phyloP scores from a whole-genome alignment of 2,113 vertebrate species.

The Halichoerus grypus region DNA sequence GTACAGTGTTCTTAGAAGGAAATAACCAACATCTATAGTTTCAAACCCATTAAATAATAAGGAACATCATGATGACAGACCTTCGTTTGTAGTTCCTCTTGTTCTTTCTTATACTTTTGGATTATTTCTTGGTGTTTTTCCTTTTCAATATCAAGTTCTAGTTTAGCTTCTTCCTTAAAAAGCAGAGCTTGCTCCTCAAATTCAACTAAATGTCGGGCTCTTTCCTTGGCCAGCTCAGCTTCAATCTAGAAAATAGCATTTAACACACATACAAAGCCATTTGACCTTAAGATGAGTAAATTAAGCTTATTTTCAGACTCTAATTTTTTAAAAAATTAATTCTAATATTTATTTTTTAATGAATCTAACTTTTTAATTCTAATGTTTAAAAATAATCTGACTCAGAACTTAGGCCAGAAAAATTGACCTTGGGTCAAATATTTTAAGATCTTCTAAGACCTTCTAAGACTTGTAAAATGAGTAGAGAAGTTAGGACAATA shows the following conservation, averaged over 20 bases:
- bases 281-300: background rate
- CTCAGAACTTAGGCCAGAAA: constrained; percentile 37
- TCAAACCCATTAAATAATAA: background rate
- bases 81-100: constrained; percentile 89
- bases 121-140: constrained; percentile 91
- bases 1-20: background rate
- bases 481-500: constrained; percentile 7
- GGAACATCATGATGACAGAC: constrained; percentile 77
- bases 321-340: background rate
- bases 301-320: constrained; percentile 12
- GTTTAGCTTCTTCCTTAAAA: constrained; percentile 87
- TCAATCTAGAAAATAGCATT: constrained; percentile 87
- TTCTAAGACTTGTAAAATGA: constrained; percentile 28
- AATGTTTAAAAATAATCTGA: constrained; percentile 23
- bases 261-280: background rate
- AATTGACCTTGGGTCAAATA: constrained; percentile 49
- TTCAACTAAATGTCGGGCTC: constrained; percentile 82
- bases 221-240: constrained; percentile 85
- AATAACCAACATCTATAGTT: background rate
- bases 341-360: background rate
- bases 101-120: constrained; percentile 87
- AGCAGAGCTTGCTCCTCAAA: constrained; percentile 86
- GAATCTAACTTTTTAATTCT: background rate
- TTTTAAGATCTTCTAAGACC: constrained; percentile 1
- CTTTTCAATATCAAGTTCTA: constrained; percentile 89